These are phyloP conservation scores for Grammomys dolichurus DNA, from an alignment of 2,113 vertebrate species.

Conservation along the genomic window DNA sequence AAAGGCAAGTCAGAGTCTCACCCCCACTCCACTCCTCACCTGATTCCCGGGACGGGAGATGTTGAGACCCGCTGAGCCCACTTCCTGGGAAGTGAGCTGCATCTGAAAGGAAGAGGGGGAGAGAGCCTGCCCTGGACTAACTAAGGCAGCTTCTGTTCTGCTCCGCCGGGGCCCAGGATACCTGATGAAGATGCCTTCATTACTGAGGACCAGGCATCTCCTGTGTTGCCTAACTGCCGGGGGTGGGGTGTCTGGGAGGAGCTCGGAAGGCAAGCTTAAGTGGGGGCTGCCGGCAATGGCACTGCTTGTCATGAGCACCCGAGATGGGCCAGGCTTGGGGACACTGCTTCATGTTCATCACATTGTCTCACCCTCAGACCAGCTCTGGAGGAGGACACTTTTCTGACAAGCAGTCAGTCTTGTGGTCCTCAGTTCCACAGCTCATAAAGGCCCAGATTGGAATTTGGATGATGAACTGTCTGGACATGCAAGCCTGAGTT, in stretches of 20 bases:
- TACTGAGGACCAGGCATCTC: neutral
- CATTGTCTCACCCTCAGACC: neutral
- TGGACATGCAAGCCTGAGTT: neutral
- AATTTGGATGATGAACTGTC: neutral
- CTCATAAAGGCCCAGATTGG: neutral
- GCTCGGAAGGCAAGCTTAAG: neutral
- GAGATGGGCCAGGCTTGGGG: neutral
- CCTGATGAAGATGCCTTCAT: neutral
- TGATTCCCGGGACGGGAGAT: neutral
- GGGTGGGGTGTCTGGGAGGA: neutral
- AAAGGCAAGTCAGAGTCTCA: neutral
- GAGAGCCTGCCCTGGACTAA: neutral
- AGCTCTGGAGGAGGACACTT: neutral
- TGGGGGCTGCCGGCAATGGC: neutral
- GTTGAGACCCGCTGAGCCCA: neutral
- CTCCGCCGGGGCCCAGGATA: neutral
- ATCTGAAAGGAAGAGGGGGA: neutral
- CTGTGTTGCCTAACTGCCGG: accelerated
- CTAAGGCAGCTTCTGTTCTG: neutral
- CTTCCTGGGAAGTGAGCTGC: neutral
- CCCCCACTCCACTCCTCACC: neutral
- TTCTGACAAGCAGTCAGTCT: neutral
- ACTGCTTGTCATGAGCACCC: no score
- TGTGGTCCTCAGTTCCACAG: neutral
- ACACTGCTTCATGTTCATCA: accelerated